Conservation (phyloP, 2,888 invertebrate genomes). For the Cryptosula pallasiana region DNA sequence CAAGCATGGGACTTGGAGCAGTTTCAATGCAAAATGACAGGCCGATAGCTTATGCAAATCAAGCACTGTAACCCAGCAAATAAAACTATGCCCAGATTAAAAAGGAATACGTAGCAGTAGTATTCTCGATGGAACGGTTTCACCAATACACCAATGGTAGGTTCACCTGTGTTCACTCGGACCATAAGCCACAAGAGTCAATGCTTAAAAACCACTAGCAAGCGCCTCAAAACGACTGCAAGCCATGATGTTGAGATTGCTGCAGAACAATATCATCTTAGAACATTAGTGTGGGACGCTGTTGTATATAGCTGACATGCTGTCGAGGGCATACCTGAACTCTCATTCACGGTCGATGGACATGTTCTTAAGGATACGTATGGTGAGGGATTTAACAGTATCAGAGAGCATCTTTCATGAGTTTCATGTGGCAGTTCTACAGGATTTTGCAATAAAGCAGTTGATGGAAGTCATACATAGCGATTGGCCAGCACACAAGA, state of each 20-base stretch:
- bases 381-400: background rate
- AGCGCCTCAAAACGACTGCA: constrained; percentile 24
- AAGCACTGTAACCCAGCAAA: constrained; percentile 29
- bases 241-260: constrained; percentile 21
- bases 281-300: background rate
- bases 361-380: background rate
- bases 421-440: too few relatives aligned
- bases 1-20: constrained; percentile 24
- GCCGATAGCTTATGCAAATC: constrained; percentile 31
- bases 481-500: background rate
- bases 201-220: constrained; percentile 10
- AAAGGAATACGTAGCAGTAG: constrained; percentile 22
- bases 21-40: constrained; percentile 30
- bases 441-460: background rate
- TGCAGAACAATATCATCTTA: constrained; percentile 13
- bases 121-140: constrained; percentile 9
- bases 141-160: constrained; percentile 24
- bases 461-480: background rate
- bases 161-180: background rate
- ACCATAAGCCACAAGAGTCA: constrained; percentile 23
- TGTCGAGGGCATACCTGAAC: background rate
- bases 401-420: background rate
- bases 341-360: background rate
- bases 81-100: constrained; percentile 33
- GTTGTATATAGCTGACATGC: background rate